These are phyloP conservation scores for Brachymystax lenok DNA, from an alignment of 2,797 vertebrate species.

Conservation along the genomic window DNA sequence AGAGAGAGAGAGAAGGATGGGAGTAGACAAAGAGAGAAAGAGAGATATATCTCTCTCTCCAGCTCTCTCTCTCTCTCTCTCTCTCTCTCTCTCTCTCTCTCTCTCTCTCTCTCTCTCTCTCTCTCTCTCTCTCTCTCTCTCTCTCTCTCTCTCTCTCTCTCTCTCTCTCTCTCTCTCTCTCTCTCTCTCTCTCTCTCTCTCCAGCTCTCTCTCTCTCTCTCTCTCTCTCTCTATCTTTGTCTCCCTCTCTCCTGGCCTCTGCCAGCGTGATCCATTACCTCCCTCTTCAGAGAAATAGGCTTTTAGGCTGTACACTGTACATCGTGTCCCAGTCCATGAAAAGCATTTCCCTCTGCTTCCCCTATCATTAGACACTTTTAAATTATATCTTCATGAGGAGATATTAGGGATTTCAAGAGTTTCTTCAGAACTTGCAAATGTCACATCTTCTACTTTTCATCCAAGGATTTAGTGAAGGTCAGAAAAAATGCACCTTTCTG, in stretches of 20 bases:
- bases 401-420: background rate
- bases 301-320: background rate
- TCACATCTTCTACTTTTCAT: background rate
- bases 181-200: slow-evolving; percentile 19
- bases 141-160: no score
- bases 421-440: background rate
- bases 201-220: slow-evolving; percentile 33
- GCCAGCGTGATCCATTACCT: slow-evolving; percentile 70
- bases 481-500: background rate
- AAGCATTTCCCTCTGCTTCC: background rate
- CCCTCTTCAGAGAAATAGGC: slow-evolving; percentile 29
- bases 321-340: background rate
- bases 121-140: no score
- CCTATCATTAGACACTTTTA: background rate
- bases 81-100: no score
- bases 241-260: slow-evolving; percentile 72
- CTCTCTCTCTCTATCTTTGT: background rate
- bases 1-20: no score
- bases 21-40: no score
- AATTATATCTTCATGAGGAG: background rate
- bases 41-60: no score
- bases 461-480: background rate
- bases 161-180: background rate
- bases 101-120: no score
- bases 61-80: no score